These are phyloP conservation scores for Tenualosa thibaudeaui DNA, from an alignment of 2,797 vertebrate genomes.

Conservation along the genomic window DNA sequence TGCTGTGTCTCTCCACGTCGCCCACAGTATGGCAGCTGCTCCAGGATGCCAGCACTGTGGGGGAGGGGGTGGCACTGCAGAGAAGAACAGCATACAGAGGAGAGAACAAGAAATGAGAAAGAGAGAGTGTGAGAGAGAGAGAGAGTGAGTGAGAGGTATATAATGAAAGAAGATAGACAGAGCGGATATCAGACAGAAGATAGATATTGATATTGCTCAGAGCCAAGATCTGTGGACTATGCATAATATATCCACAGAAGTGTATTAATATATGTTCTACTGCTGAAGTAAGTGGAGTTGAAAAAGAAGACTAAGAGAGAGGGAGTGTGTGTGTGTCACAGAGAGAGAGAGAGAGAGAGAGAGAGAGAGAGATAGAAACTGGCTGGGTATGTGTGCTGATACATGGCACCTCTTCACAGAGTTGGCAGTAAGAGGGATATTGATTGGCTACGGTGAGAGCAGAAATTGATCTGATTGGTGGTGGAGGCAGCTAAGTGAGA, in stretches of 20 bases:
- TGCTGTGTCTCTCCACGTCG: neutral
- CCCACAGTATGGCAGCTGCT: conserved; percentile 11
- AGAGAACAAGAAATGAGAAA: neutral
- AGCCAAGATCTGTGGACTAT: neutral
- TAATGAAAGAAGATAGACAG: too few relatives aligned
- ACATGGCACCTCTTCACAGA: neutral
- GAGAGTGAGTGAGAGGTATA: neutral
- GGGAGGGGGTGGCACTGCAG: neutral
- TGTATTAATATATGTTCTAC: neutral
- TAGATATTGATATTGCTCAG: neutral
- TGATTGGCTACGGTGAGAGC: conserved; percentile 3
- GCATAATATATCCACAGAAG: neutral
- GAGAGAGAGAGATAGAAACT: neutral
- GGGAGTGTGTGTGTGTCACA: neutral
- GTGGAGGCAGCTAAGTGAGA: neutral
- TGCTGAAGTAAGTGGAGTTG: neutral
- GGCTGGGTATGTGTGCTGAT: neutral
- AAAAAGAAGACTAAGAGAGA: neutral
- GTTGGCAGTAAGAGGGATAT: neutral
- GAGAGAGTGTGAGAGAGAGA: neutral
- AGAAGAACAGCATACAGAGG: neutral
- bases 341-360: neutral
- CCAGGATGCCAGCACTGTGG: neutral
- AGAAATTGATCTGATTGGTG: neutral
- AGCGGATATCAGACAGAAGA: neutral